phyloP scores from a whole-genome alignment of 2,888 invertebrate species.

The Clivina fossor region DNA sequence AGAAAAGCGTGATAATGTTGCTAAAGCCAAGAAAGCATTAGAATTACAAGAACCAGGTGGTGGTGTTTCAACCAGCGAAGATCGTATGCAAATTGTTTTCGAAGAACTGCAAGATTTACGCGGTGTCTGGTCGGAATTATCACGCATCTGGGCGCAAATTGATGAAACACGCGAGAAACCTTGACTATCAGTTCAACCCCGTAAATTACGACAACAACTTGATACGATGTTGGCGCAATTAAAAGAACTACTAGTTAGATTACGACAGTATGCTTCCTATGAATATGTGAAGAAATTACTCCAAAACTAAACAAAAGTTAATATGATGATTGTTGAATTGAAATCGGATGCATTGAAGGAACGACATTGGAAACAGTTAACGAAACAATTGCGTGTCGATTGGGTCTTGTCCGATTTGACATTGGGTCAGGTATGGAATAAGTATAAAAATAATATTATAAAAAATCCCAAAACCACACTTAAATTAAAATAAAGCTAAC shows the following conservation, averaged over 20 bases:
- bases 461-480: too few relatives aligned
- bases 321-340: slow-evolving; percentile 94
- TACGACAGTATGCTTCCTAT: slow-evolving; percentile 97
- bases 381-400: slow-evolving; percentile 89
- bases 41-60: slow-evolving; percentile 90
- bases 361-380: slow-evolving; percentile 98
- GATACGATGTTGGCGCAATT: slow-evolving; percentile 92
- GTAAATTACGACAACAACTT: slow-evolving; percentile 93
- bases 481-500: too few relatives aligned
- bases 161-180: slow-evolving; percentile 97
- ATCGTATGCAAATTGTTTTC: slow-evolving; percentile 89
- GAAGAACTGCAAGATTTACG: slow-evolving; percentile 97
- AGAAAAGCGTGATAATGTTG: slow-evolving; percentile 97
- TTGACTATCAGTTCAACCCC: slow-evolving; percentile 97
- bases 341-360: slow-evolving; percentile 99
- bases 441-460: too few relatives aligned
- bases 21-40: slow-evolving; percentile 96
- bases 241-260: slow-evolving; percentile 91
- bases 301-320: slow-evolving; percentile 95
- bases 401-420: slow-evolving; percentile 96
- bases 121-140: slow-evolving; percentile 95
- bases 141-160: slow-evolving; percentile 96
- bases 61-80: slow-evolving; percentile 63
- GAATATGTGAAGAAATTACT: slow-evolving; percentile 95
- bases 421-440: slow-evolving; percentile 89